Percentiles rank a stretch among this genome's conserved stretches.
These are phyloP conservation scores for Holacanthella duospinosa DNA, from an alignment of 2,888 invertebrate species.

Conservation along the genomic window DNA sequence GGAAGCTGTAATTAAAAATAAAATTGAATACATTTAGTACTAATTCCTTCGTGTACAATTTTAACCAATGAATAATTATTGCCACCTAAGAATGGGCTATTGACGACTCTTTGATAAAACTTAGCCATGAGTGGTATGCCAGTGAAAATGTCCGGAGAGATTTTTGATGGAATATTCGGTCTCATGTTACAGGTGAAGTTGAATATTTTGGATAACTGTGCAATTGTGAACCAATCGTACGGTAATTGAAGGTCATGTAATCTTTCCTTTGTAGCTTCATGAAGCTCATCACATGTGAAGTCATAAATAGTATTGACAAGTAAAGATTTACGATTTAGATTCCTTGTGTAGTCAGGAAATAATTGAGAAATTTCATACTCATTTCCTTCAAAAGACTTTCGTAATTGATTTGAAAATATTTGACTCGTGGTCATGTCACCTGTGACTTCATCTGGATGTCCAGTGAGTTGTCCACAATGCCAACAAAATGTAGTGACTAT, in stretches of 20 bases:
- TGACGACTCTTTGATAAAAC: not conserved
- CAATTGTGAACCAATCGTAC: not conserved
- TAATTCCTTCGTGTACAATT: not conserved
- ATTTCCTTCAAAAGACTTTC: not conserved
- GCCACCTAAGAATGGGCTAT: not conserved
- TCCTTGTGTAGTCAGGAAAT: not conserved
- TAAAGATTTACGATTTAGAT: not conserved
- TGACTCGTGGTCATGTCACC: not conserved
- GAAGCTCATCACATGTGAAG: not conserved
- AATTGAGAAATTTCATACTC: not conserved
- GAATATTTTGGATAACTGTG: not conserved
- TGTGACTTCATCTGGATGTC: not conserved
- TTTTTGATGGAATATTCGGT: not conserved
- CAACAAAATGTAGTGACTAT: not conserved
- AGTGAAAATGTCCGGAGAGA: not conserved
- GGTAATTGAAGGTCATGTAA: not conserved
- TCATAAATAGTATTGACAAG: not conserved
- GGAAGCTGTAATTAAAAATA: not conserved
- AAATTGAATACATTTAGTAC: too few relatives aligned
- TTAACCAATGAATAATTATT: not conserved
- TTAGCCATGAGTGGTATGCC: not conserved
- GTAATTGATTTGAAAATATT: not conserved
- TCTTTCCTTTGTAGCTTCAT: not conserved
- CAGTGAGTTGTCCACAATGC: not conserved
- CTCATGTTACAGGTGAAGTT: not conserved